Evolutionary conservation across 2,888 invertebrate species (phyloP), one percentile per base, ranked within the genome.

Genomic region (Oligia strigilis): DNA sequence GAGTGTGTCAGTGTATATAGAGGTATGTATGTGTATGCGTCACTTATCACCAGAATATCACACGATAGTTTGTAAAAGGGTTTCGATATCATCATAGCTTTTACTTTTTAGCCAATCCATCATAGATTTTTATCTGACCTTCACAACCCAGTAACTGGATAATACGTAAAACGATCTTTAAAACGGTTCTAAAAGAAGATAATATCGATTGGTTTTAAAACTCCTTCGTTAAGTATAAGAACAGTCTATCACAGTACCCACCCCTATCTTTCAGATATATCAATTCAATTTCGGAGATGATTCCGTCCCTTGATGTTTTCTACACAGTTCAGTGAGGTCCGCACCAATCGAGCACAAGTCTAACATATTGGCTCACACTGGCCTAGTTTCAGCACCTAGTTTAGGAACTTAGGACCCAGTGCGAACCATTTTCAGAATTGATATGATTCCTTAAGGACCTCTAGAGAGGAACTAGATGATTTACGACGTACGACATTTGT

Each of bases 341-440:
- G 46, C 76, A 74, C 75, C 84, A 90, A 91, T 87, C 85, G 84
- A 74, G 83, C 73, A 46, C 83, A 64, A 75, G 67, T 82, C 80
- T 89, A 81, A 88, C 86, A 89, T 91, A 91, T 89, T 83, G 87
- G 75, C 75, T 82, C 72, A 65, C n/a, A 62, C 84, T 91, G 88
- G 49, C 86, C 88, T 69, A 88, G 62, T 90, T 91, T 49, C 11
- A 80, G 78, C 82, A 87, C 80, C 77, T 69, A 74, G 64, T 77
- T 77, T 58, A 73, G 66, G 75, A 62, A 60, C 72, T 82, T 75
- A 75, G 72, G 55, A 23, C 19, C 43, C 43, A 13, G 43, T 43
- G 43, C 69, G 64, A 66, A 62, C 67, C 62, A 60, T 75, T 83
- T 75, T 46, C 60, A 36, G 52, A 71, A 83, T 69, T 87, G 80